These are phyloP conservation scores for Cinara cedri DNA, from an alignment of 2,888 invertebrate species.

Conservation along the genomic window DNA sequence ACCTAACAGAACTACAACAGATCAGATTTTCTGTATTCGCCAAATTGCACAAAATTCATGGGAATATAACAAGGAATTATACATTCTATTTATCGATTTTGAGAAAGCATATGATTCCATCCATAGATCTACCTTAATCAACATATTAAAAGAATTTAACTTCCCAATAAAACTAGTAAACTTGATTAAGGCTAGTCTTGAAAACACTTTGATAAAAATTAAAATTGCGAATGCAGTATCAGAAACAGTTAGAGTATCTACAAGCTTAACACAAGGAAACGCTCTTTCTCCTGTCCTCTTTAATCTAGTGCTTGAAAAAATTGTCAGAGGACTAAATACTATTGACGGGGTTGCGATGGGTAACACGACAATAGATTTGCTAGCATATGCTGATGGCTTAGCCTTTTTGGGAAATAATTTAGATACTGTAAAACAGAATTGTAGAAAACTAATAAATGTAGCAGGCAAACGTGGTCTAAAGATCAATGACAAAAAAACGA, in stretches of 20 bases:
- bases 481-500: constrained; percentile 51
- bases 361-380: too few relatives aligned
- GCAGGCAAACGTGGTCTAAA: too few relatives aligned
- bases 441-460: too few relatives aligned
- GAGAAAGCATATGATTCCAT: too few relatives aligned
- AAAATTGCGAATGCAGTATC: constrained; percentile 29
- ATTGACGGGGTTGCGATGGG: too few relatives aligned
- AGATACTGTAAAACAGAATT: too few relatives aligned
- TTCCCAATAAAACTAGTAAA: constrained; percentile 50
- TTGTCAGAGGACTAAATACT: constrained; percentile 34
- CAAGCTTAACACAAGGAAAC: constrained; percentile 53
- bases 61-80: too few relatives aligned
- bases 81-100: too few relatives aligned
- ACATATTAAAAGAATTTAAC: constrained; percentile 48
- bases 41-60: constrained; percentile 8
- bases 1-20: constrained; percentile 48
- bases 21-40: constrained; percentile 47
- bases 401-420: too few relatives aligned
- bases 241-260: constrained; percentile 31
- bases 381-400: too few relatives aligned
- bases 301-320: constrained; percentile 53
- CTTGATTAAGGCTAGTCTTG: constrained; percentile 29
- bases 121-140: constrained; percentile 35
- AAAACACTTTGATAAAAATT: constrained; percentile 41
- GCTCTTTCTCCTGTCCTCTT: constrained; percentile 36